Base-by-base conservation (phyloP, 2,113 vertebrate genomes). In the Pangasianodon gigas region DNA sequence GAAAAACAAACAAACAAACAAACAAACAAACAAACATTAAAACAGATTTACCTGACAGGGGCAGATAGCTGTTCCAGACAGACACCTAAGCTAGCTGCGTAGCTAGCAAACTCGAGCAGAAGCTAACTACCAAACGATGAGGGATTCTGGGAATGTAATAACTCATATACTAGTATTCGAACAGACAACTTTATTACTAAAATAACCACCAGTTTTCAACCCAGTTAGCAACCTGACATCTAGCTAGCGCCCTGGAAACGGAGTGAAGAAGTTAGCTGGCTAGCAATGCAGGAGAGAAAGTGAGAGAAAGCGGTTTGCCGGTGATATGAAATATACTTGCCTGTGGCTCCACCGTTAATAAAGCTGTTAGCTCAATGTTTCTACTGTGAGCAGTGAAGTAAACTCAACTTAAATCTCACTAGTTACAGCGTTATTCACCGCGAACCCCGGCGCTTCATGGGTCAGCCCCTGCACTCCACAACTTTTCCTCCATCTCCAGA, bases 341-440 rank as follows among this genome's bases (percentile, higher is more conserved):
- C 91, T 90, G 89, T 48, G 87, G 77, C 89, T 86, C 89, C 91
- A 82, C 80, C 84, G 83, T n/a, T 46, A 85, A 54, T 86, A 84
- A 60, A 77, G 75, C 65, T 54, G 32, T 58, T 83, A 60, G 44
- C 87, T 86, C 83, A 86, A 54, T 83, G 71, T 75, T 90, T 80
- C 65, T 86, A 60, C 81, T 85, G 82, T 54, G 52, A 24, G 69
- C 32, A 81, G 2, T 67, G 71, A 51, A 14, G 54, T 75, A 54
- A 88, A 79, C 71, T 19, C 19, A 16, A 65, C 41, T 48, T 37
- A 32, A 89, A 90, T 77, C 32, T 58, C 37, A 51, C 54, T 83
- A 48, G 69, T 84, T 79, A 74, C 18, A 86, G 67, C 37, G 52
- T 84, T 90, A 85, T 90, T 87, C 37, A 90, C 87, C 51, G 52